A percentile compares a stretch with the other conserved stretches of the same genome.
These are phyloP conservation scores for Leptothorax acervorum DNA, from an alignment of 2,888 invertebrate genomes.

Conservation along the genomic window DNA sequence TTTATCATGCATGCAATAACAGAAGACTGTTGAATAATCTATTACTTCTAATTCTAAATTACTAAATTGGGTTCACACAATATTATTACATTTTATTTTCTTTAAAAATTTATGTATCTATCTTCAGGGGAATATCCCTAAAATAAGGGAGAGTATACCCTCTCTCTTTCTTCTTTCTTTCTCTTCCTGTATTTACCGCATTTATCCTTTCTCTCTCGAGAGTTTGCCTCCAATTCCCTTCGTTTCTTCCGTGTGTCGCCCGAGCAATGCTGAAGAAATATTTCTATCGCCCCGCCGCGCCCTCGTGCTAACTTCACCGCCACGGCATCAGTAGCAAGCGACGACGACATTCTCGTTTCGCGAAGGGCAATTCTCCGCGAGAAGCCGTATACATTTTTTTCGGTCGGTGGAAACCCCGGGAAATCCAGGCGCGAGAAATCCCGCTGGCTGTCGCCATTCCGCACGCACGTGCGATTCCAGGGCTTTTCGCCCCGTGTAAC, in stretches of 20 bases:
- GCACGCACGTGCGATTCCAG: slow-evolving; percentile 63
- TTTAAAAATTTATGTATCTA: neutral
- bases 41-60: neutral
- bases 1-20: neutral
- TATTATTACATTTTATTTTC: neutral
- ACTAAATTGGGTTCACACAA: neutral
- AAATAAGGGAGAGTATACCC: neutral
- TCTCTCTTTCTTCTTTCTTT: neutral
- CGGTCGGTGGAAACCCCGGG: slow-evolving; percentile 60
- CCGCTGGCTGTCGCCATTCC: slow-evolving; percentile 60
- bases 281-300: slow-evolving; percentile 20
- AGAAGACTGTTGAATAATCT: neutral
- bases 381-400: slow-evolving; percentile 64
- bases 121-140: neutral
- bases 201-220: neutral
- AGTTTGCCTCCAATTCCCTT: neutral
- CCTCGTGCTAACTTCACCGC: neutral
- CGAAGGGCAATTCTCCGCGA: slow-evolving; percentile 51
- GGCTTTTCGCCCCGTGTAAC: slow-evolving; percentile 53
- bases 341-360: slow-evolving; percentile 19
- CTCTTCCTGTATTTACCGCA: neutral
- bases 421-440: slow-evolving; percentile 59
- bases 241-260: slow-evolving; percentile 10
- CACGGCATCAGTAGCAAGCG: neutral
- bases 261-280: neutral